Conservation (phyloP, 1,140 invertebrate genomes). For the Drosophila nikananu region DNA sequence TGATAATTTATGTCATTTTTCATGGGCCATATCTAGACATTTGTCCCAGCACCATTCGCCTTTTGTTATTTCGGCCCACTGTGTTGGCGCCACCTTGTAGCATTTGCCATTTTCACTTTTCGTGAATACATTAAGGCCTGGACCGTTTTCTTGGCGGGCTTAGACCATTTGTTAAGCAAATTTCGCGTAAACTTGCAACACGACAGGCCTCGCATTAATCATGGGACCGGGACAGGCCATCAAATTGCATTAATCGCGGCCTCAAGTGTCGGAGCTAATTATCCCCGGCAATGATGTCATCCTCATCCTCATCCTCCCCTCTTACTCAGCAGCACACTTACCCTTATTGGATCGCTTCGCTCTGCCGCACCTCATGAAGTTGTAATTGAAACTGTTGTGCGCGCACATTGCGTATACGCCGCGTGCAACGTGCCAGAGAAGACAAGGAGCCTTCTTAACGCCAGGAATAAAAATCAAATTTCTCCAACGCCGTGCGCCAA, state of each 20-base stretch:
- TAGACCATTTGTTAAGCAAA: constrained; percentile 72
- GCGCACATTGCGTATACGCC: constrained; percentile 70
- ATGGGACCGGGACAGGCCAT: constrained; percentile 48
- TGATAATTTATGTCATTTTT: constrained; percentile 44
- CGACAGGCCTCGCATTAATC: constrained; percentile 70
- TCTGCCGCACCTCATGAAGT: constrained; percentile 28
- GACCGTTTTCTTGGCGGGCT: not conserved
- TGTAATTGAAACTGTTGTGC: constrained; percentile 71
- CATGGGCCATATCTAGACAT: constrained; percentile 34
- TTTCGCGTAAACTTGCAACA: constrained; percentile 67
- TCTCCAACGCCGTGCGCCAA: constrained; percentile 38
- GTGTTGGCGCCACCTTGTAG: constrained; percentile 15
- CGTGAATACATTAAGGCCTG: constrained; percentile 27
- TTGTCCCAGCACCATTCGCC: not conserved
- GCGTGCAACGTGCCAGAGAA: constrained; percentile 42
- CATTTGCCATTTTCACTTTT: constrained; percentile 29
- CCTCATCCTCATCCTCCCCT: not conserved
- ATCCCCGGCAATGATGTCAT: constrained; percentile 35
- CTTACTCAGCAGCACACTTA: not conserved
- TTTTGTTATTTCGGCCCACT: constrained; percentile 28
- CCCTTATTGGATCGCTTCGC: constrained; percentile 26
- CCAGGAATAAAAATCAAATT: constrained; percentile 77
- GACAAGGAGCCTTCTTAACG: constrained; percentile 1
- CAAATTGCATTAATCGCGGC: constrained; percentile 67
- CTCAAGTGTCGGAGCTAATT: constrained; percentile 71